Evolutionary conservation across 1,140 invertebrate species (phyloP).

Genomic region (Anastrepha ludens): DNA sequence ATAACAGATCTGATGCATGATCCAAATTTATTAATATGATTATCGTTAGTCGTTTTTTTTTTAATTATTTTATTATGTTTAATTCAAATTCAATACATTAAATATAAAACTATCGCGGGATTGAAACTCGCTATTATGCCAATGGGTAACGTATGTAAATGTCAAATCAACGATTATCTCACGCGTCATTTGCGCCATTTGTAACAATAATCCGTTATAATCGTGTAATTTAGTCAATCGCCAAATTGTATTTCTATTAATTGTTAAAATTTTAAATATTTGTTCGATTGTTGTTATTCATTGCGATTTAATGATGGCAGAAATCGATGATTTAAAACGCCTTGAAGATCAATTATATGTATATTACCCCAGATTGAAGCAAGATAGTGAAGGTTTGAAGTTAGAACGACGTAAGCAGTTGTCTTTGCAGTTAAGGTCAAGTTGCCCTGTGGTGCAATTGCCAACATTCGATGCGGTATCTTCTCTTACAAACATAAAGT

Average conservation of each 20-base stretch:
- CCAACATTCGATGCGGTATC: not conserved
- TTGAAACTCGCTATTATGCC: not conserved
- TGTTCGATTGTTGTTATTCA: not conserved
- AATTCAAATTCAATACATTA: too few species aligned
- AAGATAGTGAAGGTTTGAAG: not conserved
- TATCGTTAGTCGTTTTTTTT: too few species aligned
- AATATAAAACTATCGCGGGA: not conserved
- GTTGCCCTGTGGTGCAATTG: not conserved
- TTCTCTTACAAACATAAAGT: conserved; percentile 1
- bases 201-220: conserved; percentile 34
- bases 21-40: too few species aligned
- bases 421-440: not conserved
- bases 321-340: conserved; percentile 1
- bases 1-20: too few species aligned
- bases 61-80: too few species aligned
- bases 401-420: conserved; percentile 17
- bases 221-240: not conserved
- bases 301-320: conserved; percentile 5
- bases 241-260: not conserved
- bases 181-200: conserved; percentile 41
- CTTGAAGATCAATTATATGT: conserved; percentile 25
- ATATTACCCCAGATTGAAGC: conserved; percentile 1
- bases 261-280: not conserved
- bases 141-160: conserved; percentile 19
- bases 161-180: not conserved